Evolutionary conservation across 1,140 invertebrate species (phyloP).

Genomic region (Chrysomallon squamiferum): DNA sequence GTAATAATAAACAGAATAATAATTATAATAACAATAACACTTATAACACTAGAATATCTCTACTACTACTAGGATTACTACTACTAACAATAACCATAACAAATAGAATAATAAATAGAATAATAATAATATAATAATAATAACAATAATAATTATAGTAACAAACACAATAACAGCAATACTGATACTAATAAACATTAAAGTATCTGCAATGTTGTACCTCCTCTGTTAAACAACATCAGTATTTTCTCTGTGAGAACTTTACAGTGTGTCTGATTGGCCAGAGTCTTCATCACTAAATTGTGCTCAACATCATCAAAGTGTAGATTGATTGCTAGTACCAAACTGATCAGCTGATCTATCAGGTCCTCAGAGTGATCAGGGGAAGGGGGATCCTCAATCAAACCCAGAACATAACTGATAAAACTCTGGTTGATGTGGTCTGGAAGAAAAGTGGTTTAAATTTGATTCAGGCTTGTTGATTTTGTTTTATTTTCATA

Average conservation of each 20-base stretch:
- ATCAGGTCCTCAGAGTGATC: conserved; percentile 76
- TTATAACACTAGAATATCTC: no score
- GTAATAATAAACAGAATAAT: no score
- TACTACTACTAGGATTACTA: no score
- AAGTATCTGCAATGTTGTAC: conserved; percentile 68
- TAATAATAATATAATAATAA: no score
- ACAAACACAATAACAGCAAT: no score
- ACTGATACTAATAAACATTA: no score
- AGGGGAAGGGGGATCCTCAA: conserved; percentile 79
- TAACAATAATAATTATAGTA: no score
- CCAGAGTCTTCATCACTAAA: conserved; percentile 77
- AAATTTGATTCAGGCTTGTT: no score
- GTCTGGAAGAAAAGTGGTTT: conserved; percentile 69
- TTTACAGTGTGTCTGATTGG: conserved; percentile 76
- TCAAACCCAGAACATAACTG: conserved; percentile 77
- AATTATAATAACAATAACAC: no score
- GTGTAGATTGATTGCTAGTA: conserved; percentile 89
- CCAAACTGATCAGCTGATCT: conserved; percentile 81
- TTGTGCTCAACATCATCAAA: conserved; percentile 70
- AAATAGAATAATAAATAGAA: no score
- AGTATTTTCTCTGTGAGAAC: conserved; percentile 89
- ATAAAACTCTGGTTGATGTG: conserved; percentile 82
- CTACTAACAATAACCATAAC: no score
- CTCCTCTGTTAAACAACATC: conserved; percentile 86
- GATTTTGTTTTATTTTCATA: no score